These are phyloP conservation scores for Hippocampus guttulatus DNA, from an alignment of 2,113 vertebrate genomes.

Conservation along the genomic window DNA sequence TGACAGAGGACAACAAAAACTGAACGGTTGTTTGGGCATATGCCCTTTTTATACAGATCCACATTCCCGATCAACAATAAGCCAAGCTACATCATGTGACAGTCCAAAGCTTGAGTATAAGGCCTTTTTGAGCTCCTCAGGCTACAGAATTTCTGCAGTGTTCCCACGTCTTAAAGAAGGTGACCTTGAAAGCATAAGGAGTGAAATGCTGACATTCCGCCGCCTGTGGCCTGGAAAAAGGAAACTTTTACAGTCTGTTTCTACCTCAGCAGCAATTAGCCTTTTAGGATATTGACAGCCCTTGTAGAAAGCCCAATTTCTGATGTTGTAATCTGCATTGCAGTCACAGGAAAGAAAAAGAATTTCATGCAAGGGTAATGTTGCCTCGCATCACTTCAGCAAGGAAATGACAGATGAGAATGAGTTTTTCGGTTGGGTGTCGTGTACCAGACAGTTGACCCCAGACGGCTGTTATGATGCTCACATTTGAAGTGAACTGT, in stretches of 20 bases:
- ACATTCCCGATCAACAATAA: conserved; percentile 19
- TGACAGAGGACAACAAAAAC: conserved; percentile 42
- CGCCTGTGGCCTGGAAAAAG: conserved; percentile 33
- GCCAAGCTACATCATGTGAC: not conserved
- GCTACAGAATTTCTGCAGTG: conserved; percentile 20
- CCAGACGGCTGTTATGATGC: not conserved
- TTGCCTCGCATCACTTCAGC: not conserved
- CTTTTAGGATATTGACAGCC: conserved; percentile 32
- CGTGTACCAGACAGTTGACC: conserved; percentile 10
- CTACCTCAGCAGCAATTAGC: conserved; percentile 40
- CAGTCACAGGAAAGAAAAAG: not conserved
- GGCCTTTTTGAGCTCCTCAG: conserved; percentile 3
- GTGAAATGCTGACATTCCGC: conserved; percentile 32
- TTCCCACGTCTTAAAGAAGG: conserved; percentile 21
- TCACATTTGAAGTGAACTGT: conserved; percentile 14
- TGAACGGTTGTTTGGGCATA: conserved; percentile 35
- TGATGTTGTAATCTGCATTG: conserved; percentile 7
- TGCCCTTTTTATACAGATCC: conserved; percentile 33
- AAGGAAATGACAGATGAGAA: not conserved
- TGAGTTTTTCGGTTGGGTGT: conserved; percentile 5
- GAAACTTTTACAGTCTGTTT: conserved; percentile 35
- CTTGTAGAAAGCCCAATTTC: conserved; percentile 22
- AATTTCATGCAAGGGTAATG: not conserved
- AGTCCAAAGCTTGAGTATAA: conserved; percentile 13
- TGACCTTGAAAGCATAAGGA: conserved; percentile 38